phyloP scores from a whole-genome alignment of 2,888 invertebrate species.

The Kryphioiulus occultus region DNA sequence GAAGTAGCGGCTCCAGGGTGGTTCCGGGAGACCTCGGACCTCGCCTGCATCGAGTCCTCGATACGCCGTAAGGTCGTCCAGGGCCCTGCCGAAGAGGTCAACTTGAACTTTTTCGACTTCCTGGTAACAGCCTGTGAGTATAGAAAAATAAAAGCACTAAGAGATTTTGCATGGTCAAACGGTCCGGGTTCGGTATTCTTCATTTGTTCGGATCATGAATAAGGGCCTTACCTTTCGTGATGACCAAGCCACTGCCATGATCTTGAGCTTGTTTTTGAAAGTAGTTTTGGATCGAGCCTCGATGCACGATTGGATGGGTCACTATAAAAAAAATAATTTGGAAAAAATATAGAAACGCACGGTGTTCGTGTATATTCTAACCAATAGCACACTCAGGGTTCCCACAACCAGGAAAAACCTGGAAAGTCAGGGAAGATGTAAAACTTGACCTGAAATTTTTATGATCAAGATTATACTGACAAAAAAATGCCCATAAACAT shows the following conservation, averaged over 20 bases:
- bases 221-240: background rate
- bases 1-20: conserved; percentile 50
- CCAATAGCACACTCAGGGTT: too few species aligned
- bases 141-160: too few species aligned
- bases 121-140: conserved; percentile 53
- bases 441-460: too few species aligned
- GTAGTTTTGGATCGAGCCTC: conserved; percentile 13
- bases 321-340: conserved; percentile 6
- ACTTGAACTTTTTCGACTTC: conserved; percentile 53
- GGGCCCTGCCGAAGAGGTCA: conserved; percentile 42
- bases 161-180: too few species aligned
- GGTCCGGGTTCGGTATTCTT: too few species aligned
- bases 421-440: too few species aligned
- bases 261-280: background rate
- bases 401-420: too few species aligned
- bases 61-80: conserved; percentile 36
- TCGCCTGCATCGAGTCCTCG: background rate
- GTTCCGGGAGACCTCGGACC: background rate
- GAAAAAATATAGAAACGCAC: background rate
- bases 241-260: background rate
- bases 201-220: too few species aligned
- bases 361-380: too few species aligned
- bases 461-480: too few species aligned
- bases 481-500: too few species aligned
- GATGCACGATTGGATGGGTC: conserved; percentile 36